phyloP scores from a whole-genome alignment of 2,888 invertebrate species.

The Stenurella melanura region DNA sequence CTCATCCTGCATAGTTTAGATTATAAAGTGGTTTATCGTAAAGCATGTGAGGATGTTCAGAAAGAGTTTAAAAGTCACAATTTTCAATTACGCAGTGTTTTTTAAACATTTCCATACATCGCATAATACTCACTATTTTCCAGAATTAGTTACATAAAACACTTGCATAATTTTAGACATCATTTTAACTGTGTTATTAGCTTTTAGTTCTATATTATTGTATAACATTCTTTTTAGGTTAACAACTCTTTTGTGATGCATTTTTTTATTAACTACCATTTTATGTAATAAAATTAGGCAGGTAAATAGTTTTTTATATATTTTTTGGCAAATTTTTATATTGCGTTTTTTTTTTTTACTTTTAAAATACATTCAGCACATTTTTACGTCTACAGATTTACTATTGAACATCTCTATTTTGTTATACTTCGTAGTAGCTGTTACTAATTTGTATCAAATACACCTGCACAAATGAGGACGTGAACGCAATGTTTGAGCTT shows the following conservation, averaged over 20 bases:
- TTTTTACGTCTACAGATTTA: not conserved
- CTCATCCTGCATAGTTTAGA: constrained; percentile 16
- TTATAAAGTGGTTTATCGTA: constrained; percentile 11
- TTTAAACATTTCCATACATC: constrained; percentile 8
- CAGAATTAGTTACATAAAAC: not conserved
- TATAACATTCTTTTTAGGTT: constrained; percentile 11
- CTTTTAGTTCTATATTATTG: constrained; percentile 19
- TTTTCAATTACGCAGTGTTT: not conserved
- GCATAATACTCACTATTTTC: constrained; percentile 2
- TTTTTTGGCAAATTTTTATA: not conserved
- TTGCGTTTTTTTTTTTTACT: not conserved
- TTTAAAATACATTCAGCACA: not conserved
- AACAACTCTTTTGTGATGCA: constrained; percentile 1
- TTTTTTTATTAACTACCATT: not conserved
- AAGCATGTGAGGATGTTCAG: not conserved
- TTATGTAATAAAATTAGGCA: not conserved
- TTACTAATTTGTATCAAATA: constrained; percentile 31
- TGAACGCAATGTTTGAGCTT: constrained; percentile 53
- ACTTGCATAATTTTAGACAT: constrained; percentile 26
- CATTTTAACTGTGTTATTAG: constrained; percentile 46
- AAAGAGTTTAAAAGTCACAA: not conserved
- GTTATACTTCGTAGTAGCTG: constrained; percentile 23
- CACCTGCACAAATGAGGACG: constrained; percentile 39
- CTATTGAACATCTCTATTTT: not conserved
- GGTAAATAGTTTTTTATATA: not conserved